Percentiles rank a stretch among this genome's conserved stretches.
Evolutionary conservation across 2,797 vertebrate genomes (phyloP).

Genomic region (Takifugu rubripes): DNA sequence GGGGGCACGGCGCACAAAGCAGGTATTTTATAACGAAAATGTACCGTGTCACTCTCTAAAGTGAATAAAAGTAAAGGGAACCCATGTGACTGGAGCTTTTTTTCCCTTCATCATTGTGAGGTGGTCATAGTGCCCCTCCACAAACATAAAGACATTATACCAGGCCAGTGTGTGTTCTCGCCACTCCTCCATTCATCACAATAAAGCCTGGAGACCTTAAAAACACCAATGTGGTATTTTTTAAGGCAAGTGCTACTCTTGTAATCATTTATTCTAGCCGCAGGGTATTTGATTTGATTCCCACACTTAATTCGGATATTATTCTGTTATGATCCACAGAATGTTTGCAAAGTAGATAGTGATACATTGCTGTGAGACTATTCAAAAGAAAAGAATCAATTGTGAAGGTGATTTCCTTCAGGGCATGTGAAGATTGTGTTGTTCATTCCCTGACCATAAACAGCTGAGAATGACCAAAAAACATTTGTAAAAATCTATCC

Average conservation of each 20-base stretch:
- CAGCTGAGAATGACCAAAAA: too few species aligned
- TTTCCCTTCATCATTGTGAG: neutral
- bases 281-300: slow-evolving; percentile 22
- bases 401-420: neutral
- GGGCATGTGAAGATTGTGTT: neutral
- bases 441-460: neutral
- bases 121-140: too few species aligned
- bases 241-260: slow-evolving; percentile 9
- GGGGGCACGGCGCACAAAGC: neutral
- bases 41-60: too few species aligned
- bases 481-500: too few species aligned
- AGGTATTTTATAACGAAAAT: neutral
- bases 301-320: slow-evolving; percentile 29
- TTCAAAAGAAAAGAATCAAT: neutral
- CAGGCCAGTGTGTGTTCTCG: too few species aligned
- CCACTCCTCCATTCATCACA: too few species aligned
- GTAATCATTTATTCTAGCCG: slow-evolving; percentile 18
- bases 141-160: too few species aligned
- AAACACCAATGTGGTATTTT: slow-evolving; percentile 11
- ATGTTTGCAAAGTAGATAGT: slow-evolving; percentile 11
- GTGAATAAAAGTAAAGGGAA: neutral
- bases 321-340: slow-evolving; percentile 11
- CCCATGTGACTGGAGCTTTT: neutral
- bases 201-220: too few species aligned
- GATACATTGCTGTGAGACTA: slow-evolving; percentile 1